These are phyloP conservation scores for Aproaerema taeniolella DNA, from an alignment of 2,888 invertebrate species.

Conservation along the genomic window DNA sequence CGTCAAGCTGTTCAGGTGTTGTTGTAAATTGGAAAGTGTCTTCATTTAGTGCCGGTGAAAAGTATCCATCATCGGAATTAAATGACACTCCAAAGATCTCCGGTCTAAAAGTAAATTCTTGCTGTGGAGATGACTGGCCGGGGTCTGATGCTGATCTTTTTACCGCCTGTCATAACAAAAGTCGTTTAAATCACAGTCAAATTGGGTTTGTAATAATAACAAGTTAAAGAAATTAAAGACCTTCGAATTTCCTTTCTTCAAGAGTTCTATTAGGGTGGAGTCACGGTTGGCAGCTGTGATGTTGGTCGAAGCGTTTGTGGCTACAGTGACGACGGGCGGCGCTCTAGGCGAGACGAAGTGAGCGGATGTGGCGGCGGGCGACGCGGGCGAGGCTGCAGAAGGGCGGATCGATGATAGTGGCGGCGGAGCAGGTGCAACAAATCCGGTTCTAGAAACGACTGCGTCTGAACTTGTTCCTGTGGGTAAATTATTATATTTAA, in stretches of 20 bases:
- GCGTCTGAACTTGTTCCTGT: conserved; percentile 46
- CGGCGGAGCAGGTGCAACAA: conserved; percentile 64
- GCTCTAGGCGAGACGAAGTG: conserved; percentile 66
- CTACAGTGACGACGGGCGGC: conserved; percentile 53
- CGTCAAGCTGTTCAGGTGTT: conserved; percentile 80
- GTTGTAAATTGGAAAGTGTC: conserved; percentile 84
- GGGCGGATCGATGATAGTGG: conserved; percentile 56
- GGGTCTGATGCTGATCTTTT: conserved; percentile 86
- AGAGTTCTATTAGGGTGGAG: conserved; percentile 86
- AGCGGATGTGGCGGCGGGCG: conserved; percentile 64
- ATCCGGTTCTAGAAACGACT: conserved; percentile 46
- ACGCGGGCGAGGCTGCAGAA: conserved; percentile 52
- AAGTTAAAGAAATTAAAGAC: conserved; percentile 32
- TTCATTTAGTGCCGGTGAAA: conserved; percentile 82
- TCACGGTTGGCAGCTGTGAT: conserved; percentile 77
- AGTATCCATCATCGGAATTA: conserved; percentile 80
- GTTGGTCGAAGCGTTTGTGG: conserved; percentile 42
- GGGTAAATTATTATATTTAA: conserved; percentile 16
- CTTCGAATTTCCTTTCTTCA: conserved; percentile 82
- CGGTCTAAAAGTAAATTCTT: conserved; percentile 78
- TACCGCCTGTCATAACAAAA: conserved; percentile 66
- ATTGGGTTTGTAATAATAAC: conserved; percentile 5
- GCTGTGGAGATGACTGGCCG: conserved; percentile 78
- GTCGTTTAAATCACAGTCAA: background rate
- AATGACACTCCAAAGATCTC: conserved; percentile 81